A percentile compares a stretch with the other conserved stretches of the same genome.
phyloP scores from a whole-genome alignment of 2,797 vertebrate genomes.

The Rachycentron canadum region DNA sequence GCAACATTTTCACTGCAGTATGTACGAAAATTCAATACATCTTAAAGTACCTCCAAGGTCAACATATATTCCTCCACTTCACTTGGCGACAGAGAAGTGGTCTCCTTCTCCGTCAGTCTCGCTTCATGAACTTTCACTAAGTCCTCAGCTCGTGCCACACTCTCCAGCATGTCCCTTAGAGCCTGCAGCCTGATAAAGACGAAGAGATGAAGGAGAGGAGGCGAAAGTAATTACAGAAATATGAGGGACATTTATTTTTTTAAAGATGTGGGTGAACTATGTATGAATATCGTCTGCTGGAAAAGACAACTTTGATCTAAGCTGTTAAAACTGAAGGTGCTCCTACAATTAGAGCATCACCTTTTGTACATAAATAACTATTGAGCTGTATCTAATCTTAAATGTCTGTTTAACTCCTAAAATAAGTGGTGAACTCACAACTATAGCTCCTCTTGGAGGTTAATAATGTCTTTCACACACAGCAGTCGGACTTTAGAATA shows the following conservation, averaged over 20 bases:
- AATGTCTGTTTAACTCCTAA: not conserved
- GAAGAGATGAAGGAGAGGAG: not conserved
- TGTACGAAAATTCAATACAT: not conserved
- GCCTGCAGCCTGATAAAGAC: slow-evolving; percentile 85
- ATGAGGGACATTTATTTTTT: not conserved
- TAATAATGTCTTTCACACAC: too few relatives aligned
- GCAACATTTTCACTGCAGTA: not conserved
- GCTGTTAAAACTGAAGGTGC: too few relatives aligned
- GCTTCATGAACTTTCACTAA: slow-evolving; percentile 94
- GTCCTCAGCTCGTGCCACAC: slow-evolving; percentile 90
- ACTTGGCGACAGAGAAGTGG: slow-evolving; percentile 89
- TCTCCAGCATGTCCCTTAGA: slow-evolving; percentile 89
- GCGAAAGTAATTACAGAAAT: not conserved
- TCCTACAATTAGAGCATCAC: not conserved
- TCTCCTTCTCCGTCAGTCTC: slow-evolving; percentile 94
- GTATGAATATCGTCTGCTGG: not conserved
- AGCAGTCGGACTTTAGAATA: too few relatives aligned
- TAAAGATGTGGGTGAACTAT: not conserved
- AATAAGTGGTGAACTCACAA: not conserved
- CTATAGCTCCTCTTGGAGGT: not conserved
- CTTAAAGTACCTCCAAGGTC: slow-evolving; percentile 69
- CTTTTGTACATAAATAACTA: not conserved
- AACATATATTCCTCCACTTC: slow-evolving; percentile 91
- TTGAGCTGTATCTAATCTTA: not conserved
- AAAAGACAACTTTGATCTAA: too few relatives aligned